Conservation (phyloP, 2,888 invertebrate species). For the Drosophila mimetica region DNA sequence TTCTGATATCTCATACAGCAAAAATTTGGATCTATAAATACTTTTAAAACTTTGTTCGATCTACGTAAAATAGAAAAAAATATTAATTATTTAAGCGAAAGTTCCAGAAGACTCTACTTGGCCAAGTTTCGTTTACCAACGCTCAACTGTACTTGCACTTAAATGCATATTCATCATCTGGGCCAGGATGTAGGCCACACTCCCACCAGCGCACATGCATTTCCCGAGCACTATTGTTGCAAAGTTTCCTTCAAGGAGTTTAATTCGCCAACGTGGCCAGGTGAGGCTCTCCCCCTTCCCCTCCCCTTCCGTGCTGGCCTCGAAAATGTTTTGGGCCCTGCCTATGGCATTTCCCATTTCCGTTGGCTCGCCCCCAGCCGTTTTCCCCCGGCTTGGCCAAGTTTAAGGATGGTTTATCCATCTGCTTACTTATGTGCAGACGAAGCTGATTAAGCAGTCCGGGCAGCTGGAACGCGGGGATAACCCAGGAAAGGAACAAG, state of each 20-base stretch:
- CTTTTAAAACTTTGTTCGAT: no score
- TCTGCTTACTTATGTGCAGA: conserved; percentile 45
- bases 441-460: conserved; percentile 42
- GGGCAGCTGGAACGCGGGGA: conserved; percentile 28
- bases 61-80: no score
- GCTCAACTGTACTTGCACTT: conserved; percentile 18
- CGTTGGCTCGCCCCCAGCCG: neutral
- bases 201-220: conserved; percentile 33
- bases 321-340: conserved; percentile 36
- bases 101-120: neutral
- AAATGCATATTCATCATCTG: conserved; percentile 56
- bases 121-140: neutral
- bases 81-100: neutral
- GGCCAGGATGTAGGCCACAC: conserved; percentile 67
- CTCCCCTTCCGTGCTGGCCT: conserved; percentile 29
- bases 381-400: conserved; percentile 1
- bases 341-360: conserved; percentile 16
- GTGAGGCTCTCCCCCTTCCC: conserved; percentile 1
- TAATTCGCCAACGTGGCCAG: conserved; percentile 32
- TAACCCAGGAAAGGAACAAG: conserved; percentile 1
- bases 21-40: no score
- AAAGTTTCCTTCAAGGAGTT: conserved; percentile 44
- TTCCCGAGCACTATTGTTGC: conserved; percentile 31
- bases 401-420: conserved; percentile 39
- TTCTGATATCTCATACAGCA: no score